These are phyloP conservation scores for Erynnis tages DNA, from an alignment of 2,888 invertebrate genomes.

Conservation along the genomic window DNA sequence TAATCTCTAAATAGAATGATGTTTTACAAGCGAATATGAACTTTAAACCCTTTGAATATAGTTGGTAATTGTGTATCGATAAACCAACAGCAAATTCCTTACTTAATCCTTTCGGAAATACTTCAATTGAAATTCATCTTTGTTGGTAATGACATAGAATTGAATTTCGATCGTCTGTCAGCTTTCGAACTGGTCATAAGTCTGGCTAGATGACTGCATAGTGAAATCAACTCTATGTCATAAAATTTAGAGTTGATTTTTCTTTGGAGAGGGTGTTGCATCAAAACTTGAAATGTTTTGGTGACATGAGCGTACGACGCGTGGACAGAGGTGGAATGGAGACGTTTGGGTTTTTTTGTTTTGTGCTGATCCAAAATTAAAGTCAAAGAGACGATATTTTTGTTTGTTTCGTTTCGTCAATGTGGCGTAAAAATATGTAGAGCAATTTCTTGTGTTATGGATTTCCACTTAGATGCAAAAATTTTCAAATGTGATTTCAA, in stretches of 20 bases:
- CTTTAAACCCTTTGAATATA: constrained; percentile 32
- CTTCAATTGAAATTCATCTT: constrained; percentile 38
- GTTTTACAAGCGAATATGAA: constrained; percentile 37
- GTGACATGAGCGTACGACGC: constrained; percentile 73
- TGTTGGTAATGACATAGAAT: constrained; percentile 34
- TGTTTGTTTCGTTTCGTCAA: background rate
- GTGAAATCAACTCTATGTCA: background rate
- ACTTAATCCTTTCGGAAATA: constrained; percentile 41
- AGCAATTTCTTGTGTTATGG: background rate
- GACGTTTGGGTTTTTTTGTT: constrained; percentile 31
- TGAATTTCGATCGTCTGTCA: constrained; percentile 23
- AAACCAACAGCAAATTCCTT: constrained; percentile 41
- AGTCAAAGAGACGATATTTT: background rate
- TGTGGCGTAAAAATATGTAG: background rate
- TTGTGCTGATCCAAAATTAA: background rate
- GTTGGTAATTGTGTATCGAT: constrained; percentile 33
- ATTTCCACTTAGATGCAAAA: background rate
- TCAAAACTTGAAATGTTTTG: constrained; percentile 76
- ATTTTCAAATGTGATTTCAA: background rate
- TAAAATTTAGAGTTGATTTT: constrained; percentile 37
- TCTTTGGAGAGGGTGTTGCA: constrained; percentile 36
- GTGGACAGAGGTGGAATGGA: constrained; percentile 47
- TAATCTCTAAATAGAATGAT: constrained; percentile 59
- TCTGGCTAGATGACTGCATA: background rate
- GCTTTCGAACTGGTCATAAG: background rate